phyloP scores from a whole-genome alignment of 1,140 invertebrate species.

The Trypoxylus dichotomus region DNA sequence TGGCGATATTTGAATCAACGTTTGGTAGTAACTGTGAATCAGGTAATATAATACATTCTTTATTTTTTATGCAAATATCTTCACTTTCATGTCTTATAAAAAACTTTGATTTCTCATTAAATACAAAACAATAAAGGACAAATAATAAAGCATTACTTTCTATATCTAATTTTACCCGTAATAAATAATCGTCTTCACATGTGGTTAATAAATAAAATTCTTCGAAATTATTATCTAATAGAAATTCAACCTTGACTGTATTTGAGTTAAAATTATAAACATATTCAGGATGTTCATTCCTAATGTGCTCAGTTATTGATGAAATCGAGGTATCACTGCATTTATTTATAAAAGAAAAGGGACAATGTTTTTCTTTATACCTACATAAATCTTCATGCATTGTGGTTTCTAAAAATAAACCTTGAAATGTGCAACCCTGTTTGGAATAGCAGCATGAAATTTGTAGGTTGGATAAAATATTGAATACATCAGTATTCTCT shows the following conservation, averaged over 20 bases:
- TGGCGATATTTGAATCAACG: not conserved
- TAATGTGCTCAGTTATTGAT: not conserved
- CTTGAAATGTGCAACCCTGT: slow-evolving; percentile 2
- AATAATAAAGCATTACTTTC: not conserved
- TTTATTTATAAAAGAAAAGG: not conserved
- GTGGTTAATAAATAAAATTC: not conserved
- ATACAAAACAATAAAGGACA: not conserved
- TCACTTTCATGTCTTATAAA: slow-evolving; percentile 7
- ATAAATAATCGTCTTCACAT: not conserved
- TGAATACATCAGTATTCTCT: slow-evolving; percentile 7
- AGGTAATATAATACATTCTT: not conserved
- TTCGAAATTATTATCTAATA: not conserved
- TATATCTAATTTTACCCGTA: not conserved
- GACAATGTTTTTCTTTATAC: slow-evolving; percentile 7
- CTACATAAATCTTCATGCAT: not conserved
- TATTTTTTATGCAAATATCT: not conserved
- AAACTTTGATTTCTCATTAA: not conserved
- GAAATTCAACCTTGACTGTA: not conserved
- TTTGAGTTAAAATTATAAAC: not conserved
- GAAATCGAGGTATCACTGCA: not conserved
- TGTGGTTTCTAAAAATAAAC: not conserved
- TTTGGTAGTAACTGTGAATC: not conserved
- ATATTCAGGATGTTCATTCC: not conserved
- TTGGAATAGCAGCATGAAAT: not conserved
- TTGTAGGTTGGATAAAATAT: not conserved